phyloP scores from a whole-genome alignment of 2,113 vertebrate genomes.

The Catharus minimus region DNA sequence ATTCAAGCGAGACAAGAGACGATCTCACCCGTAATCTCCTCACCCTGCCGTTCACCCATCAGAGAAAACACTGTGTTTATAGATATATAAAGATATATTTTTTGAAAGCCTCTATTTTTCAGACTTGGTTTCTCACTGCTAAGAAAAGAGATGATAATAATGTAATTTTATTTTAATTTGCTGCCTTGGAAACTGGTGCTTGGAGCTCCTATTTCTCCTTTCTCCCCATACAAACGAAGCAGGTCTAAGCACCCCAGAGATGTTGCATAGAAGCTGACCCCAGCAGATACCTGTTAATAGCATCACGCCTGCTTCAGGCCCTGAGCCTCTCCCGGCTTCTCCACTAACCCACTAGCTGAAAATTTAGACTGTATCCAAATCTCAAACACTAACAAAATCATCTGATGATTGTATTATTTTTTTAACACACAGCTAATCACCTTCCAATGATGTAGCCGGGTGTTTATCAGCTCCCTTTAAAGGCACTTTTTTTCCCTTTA shows the following conservation, averaged over 20 bases:
- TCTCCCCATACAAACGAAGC: neutral
- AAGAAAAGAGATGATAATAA: conserved; percentile 45
- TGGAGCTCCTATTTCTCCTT: conserved; percentile 15
- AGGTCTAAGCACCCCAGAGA: conserved; percentile 26
- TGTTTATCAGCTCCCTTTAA: conserved; percentile 44
- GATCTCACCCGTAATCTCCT: conserved; percentile 49
- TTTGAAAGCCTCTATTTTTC: conserved; percentile 73
- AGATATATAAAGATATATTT: conserved; percentile 74
- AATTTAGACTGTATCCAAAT: neutral
- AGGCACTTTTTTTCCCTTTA: conserved; percentile 36
- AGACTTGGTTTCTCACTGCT: conserved; percentile 67
- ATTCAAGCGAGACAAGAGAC: conserved; percentile 37
- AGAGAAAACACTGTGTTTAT: conserved; percentile 73
- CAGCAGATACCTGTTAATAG: conserved; percentile 6
- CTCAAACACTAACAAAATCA: neutral
- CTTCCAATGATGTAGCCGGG: neutral
- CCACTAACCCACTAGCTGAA: conserved; percentile 48
- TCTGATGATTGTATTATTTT: neutral
- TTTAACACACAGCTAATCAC: conserved; percentile 49
- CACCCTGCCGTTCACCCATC: conserved; percentile 49
- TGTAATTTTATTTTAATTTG: conserved; percentile 62
- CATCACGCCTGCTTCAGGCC: neutral
- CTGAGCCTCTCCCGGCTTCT: neutral
- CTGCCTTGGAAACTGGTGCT: conserved; percentile 49
- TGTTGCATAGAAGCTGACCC: neutral